phyloP scores from a whole-genome alignment of 2,797 vertebrate species.

The Hyperoplus immaculatus region DNA sequence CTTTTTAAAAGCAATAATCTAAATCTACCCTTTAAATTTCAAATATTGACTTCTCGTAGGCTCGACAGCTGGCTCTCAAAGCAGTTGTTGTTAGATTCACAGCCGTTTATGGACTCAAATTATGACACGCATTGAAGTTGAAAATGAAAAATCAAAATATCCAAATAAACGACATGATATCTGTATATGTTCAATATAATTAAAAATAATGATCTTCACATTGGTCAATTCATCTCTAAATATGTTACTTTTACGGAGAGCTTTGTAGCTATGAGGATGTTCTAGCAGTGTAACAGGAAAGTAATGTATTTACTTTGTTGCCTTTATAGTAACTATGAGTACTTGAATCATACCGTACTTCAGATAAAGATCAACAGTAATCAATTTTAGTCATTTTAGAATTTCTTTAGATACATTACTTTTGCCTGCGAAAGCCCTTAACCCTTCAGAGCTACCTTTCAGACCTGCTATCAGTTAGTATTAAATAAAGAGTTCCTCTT shows the following conservation, averaged over 20 bases:
- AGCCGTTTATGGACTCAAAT: not conserved
- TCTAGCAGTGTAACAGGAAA: not conserved
- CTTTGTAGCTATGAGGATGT: not conserved
- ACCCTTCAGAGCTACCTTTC: not conserved
- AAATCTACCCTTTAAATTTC: not conserved
- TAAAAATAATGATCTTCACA: not conserved
- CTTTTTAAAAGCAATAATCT: not conserved
- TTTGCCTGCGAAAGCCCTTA: no score
- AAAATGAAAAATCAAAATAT: not conserved
- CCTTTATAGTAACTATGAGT: not conserved
- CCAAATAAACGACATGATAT: not conserved
- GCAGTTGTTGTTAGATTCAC: not conserved
- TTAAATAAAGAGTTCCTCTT: not conserved
- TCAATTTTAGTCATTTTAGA: not conserved
- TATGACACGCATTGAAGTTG: not conserved
- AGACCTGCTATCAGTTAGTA: not conserved
- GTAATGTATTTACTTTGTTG: not conserved
- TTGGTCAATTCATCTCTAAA: not conserved
- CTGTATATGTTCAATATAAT: not conserved
- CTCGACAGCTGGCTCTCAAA: not conserved
- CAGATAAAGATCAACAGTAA: not conserved
- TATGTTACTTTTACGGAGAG: not conserved
- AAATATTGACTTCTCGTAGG: not conserved
- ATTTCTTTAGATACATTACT: not conserved
- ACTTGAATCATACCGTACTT: not conserved